phyloP scores from a whole-genome alignment of 2,113 vertebrate genomes.

The Crocuta crocuta region DNA sequence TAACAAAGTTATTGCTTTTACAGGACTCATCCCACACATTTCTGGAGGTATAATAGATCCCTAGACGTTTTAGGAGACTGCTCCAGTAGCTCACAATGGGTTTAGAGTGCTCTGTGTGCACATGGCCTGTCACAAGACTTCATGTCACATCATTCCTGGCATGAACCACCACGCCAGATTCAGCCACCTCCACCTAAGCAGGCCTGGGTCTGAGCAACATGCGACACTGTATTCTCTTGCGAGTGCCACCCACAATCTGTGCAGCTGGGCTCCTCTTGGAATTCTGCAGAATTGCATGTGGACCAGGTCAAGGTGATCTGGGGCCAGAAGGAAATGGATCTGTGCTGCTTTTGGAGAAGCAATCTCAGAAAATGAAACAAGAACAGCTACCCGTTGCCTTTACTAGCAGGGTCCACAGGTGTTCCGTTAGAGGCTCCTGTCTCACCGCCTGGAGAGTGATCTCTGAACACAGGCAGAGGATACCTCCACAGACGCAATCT shows the following conservation, averaged over 20 bases:
- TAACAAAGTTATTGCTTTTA: neutral
- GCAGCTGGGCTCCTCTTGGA: neutral
- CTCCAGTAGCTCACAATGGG: too few relatives aligned
- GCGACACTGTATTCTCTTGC: fast-evolving
- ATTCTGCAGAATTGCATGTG: neutral
- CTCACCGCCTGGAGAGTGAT: neutral
- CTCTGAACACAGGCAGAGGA: neutral
- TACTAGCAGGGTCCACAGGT: neutral
- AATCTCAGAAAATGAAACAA: neutral
- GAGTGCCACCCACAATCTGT: neutral
- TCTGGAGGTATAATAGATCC: neutral
- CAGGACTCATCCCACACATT: neutral
- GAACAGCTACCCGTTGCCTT: neutral
- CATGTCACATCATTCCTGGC: neutral
- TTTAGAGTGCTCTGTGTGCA: neutral
- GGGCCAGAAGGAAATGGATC: neutral
- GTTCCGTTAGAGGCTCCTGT: fast-evolving
- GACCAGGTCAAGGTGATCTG: neutral
- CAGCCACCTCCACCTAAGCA: fast-evolving
- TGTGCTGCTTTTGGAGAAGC: neutral
- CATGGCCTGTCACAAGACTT: neutral
- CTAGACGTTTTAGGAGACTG: neutral
- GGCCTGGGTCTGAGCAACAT: neutral
- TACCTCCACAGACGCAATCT: neutral
- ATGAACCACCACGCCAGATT: neutral